These are phyloP conservation scores for Noctua comes DNA, from an alignment of 2,888 invertebrate species.

Conservation along the genomic window DNA sequence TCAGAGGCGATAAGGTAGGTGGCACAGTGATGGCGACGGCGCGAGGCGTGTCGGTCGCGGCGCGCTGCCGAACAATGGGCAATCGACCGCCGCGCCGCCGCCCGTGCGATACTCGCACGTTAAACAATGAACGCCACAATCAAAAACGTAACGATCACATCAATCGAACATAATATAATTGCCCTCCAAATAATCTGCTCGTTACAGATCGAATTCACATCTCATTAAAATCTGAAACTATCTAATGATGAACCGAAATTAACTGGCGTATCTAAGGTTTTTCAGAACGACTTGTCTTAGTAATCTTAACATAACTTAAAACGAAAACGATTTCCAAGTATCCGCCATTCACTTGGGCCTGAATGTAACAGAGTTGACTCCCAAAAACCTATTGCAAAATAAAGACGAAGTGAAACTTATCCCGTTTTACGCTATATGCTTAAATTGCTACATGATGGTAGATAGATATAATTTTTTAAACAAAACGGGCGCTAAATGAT, in stretches of 20 bases:
- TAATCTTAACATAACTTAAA: neutral
- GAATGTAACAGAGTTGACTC: neutral
- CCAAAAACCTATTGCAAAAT: neutral
- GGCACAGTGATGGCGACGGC: conserved; percentile 81
- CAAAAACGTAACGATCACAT: conserved; percentile 61
- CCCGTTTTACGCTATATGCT: neutral
- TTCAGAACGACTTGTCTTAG: neutral
- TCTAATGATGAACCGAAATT: neutral
- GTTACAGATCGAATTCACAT: conserved; percentile 20
- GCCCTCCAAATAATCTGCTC: conserved; percentile 47
- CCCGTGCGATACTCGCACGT: conserved; percentile 64
- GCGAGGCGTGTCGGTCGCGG: conserved; percentile 88
- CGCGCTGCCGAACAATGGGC: conserved; percentile 86
- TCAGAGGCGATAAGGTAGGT: conserved; percentile 84
- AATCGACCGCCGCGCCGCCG: conserved; percentile 80
- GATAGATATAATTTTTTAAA: neutral
- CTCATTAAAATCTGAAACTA: conserved; percentile 28
- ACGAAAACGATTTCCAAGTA: neutral
- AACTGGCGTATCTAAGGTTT: neutral
- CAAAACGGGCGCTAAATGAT: neutral
- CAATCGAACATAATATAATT: conserved; percentile 54
- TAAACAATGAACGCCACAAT: conserved; percentile 65
- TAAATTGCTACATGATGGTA: neutral
- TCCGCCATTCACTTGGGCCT: no score
- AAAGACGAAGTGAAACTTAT: neutral